Evolutionary conservation across 2,113 vertebrate genomes (phyloP), one percentile per base, ranked within the genome.

Genomic region (Macrotus californicus): DNA sequence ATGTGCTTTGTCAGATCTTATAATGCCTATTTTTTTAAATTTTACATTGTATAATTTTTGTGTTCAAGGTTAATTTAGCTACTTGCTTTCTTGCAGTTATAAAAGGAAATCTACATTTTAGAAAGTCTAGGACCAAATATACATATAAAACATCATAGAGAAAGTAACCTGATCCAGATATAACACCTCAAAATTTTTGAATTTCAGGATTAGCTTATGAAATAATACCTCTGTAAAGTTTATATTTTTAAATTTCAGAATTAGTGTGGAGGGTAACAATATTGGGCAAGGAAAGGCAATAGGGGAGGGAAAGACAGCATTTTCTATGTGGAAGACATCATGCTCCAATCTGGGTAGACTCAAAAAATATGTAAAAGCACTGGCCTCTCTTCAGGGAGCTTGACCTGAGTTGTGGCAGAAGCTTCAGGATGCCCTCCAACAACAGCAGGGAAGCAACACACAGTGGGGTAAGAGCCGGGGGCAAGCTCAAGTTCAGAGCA

Each of bases 401-500:
- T 7, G 43, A 11, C 22, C 6, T 11, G 12, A 36, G 16, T 12
- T 16, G 48, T 0, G 6, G 48, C 5, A 22, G n/a, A 79, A 46
- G 18, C 31, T 29, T n/a, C 24, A 2, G 15, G 6, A 5, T 19
- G 18, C 39, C 46, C 36, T 21, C 7, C 10, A 36, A 52, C 13
- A 52, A 4, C 5, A 31, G 2, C 12, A 4, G 16, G 36, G 15
- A 46, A 54, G 76, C 1, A 0, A 41, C 19, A 11, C 31, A 5
- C 2, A 56, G 52, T 5, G 16, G 87, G 48, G 10, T 43, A 13
- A 36, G 31, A 52, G 15, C 41, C 46, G 5, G 6, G 14, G 18
- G n/a, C 0, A 16, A 1, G 15, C 1, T 5, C 3, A 34, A 1
- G 48, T 31, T n/a, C 31, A 14, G 31, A 34, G 41, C 46, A 26